Percentiles rank a stretch among this genome's conserved stretches.
Evolutionary conservation across 2,113 vertebrate species (phyloP).

Genomic region (Scalopus aquaticus): DNA sequence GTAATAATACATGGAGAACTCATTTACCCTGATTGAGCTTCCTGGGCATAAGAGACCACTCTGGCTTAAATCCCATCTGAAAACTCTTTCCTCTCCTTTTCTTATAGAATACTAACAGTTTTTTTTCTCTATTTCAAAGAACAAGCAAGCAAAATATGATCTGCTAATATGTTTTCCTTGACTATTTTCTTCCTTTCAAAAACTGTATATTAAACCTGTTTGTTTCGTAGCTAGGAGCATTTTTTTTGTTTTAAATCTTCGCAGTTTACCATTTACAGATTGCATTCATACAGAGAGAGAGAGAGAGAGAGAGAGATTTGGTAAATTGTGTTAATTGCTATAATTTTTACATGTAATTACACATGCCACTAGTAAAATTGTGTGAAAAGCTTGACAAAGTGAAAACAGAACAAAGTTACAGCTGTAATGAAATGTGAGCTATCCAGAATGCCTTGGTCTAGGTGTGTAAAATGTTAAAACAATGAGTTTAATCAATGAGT

Average conservation of each 20-base stretch:
- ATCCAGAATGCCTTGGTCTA: constrained; percentile 20
- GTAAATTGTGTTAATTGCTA: constrained; percentile 52
- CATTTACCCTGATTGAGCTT: constrained; percentile 75
- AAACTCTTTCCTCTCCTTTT: constrained; percentile 59
- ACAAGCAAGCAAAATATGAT: constrained; percentile 49
- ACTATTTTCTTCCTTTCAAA: constrained; percentile 39
- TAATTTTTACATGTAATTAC: constrained; percentile 64
- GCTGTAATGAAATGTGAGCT: not conserved
- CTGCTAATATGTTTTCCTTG: constrained; percentile 1
- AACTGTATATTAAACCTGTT: not conserved
- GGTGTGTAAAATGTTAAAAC: constrained; percentile 42
- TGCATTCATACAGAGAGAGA: constrained; percentile 18
- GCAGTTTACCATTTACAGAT: constrained; percentile 1
- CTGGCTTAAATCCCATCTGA: constrained; percentile 61
- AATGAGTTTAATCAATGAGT: too few relatives aligned
- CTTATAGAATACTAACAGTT: constrained; percentile 53
- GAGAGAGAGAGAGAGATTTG: not conserved
- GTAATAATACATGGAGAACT: constrained; percentile 72
- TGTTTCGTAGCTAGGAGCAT: constrained; percentile 44
- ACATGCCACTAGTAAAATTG: constrained; percentile 44
- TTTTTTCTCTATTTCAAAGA: constrained; percentile 1
- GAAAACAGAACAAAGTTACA: constrained; percentile 38
- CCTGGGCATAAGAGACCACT: constrained; percentile 63
- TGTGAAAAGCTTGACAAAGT: constrained; percentile 57
- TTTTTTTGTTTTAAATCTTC: constrained; percentile 33